A percentile compares a stretch with the other conserved stretches of the same genome.
phyloP scores from a whole-genome alignment of 2,888 invertebrate species.

The Mythimna ferrago region DNA sequence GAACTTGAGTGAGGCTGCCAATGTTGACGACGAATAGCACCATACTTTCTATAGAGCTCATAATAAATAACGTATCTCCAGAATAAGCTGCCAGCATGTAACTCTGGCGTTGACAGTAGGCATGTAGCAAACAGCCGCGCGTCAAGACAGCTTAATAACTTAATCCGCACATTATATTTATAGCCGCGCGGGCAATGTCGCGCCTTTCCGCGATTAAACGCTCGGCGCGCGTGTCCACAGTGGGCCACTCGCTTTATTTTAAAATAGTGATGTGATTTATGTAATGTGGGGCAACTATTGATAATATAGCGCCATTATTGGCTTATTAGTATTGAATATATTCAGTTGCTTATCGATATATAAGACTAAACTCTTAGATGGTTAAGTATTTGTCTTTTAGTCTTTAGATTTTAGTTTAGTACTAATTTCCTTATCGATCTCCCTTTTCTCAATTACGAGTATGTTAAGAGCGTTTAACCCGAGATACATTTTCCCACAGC shows the following conservation, averaged over 20 bases:
- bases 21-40: no score
- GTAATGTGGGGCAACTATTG: constrained; percentile 9
- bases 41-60: not conserved
- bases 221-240: constrained; percentile 32
- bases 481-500: no score
- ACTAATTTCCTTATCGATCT: no score
- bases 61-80: constrained; percentile 14
- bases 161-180: constrained; percentile 66
- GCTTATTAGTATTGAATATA: not conserved
- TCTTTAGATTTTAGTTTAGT: no score
- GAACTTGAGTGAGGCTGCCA: no score
- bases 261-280: constrained; percentile 18
- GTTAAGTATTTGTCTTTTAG: no score
- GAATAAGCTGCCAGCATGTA: constrained; percentile 38
- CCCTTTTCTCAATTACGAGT: no score
- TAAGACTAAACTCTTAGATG: no score
- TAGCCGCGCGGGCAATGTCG: constrained; percentile 44
- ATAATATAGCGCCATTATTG: not conserved
- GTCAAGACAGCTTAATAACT: constrained; percentile 68
- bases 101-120: constrained; percentile 40
- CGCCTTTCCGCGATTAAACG: constrained; percentile 48
- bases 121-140: constrained; percentile 51
- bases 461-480: no score
- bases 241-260: constrained; percentile 31
- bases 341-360: not conserved